Evolutionary conservation across 2,113 vertebrate species (phyloP), one percentile per base, ranked within the genome.

Genomic region (Pontoporia blainvillei): DNA sequence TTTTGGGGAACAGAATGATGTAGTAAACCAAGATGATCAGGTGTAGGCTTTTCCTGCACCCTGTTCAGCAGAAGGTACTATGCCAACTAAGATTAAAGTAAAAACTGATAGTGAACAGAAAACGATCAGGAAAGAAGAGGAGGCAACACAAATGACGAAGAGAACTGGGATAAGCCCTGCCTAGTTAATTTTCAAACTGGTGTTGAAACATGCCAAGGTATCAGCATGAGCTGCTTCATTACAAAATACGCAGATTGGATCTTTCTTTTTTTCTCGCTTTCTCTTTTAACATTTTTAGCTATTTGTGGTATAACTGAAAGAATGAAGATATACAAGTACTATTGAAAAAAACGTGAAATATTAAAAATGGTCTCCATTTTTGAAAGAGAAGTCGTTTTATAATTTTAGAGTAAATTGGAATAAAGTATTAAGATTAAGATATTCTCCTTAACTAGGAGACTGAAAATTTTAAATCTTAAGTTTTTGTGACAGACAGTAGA

Each of bases 401-500:
- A 88, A 73, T 88, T 84, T 90, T 82, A 82, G 94, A 92, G 46
- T 75, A 78, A 88, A 90, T 1, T 78, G 49, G 34, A 92, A 90
- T 75, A 76, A 54, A 95, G 44, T 44, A 62, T 46, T 66, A 71
- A 54, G 59, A 92, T 34, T n/a, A 94, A 95, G 90, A 93, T 75
- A 31, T 39, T 89, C 97, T 89, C 52, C 57, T 89, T 41, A 81
- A 57, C 67, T 31, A 73, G 29, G 41, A 91, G 85, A 75, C 11
- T 36, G 14, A 59, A 81, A 41, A 91, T 59, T 89, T 88, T 78
- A 25, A 61, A 78, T 66, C 34, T 64, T 67, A 86, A 66, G 46
- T 41, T 64, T 91, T 39, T 71, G 27, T 76, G 71, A 78, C 27
- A 71, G 14, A 57, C 0, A 36, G 29, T 15, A 84, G 39, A 61